phyloP scores from a whole-genome alignment of 2,888 invertebrate species.

The Limulus polyphemus region DNA sequence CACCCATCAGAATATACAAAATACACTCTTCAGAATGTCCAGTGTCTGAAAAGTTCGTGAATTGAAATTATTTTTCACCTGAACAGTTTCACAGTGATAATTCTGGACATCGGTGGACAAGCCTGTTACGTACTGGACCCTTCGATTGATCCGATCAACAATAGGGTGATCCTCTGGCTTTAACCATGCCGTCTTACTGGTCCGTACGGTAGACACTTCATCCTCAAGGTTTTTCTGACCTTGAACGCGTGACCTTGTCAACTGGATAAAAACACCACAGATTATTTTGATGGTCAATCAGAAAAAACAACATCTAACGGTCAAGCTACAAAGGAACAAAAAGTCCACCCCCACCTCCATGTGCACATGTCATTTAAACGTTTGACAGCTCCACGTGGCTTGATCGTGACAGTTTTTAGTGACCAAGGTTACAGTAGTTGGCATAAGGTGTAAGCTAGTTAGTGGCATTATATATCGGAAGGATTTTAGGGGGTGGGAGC shows the following conservation, averaged over 20 bases:
- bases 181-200: slow-evolving; percentile 36
- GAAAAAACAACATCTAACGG: too few relatives aligned
- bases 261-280: slow-evolving; percentile 17
- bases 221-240: slow-evolving; percentile 27
- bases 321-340: too few relatives aligned
- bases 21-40: background rate
- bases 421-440: too few relatives aligned
- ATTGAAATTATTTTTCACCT: slow-evolving; percentile 17
- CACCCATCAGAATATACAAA: too few relatives aligned
- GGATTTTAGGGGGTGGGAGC: too few relatives aligned
- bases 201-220: slow-evolving; percentile 31
- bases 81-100: slow-evolving; percentile 31
- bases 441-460: too few relatives aligned
- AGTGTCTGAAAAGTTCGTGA: background rate
- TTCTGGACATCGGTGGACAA: slow-evolving; percentile 28
- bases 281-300: too few relatives aligned
- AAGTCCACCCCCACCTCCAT: too few relatives aligned
- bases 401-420: too few relatives aligned
- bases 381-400: too few relatives aligned
- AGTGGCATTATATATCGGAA: too few relatives aligned
- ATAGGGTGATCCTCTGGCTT: slow-evolving; percentile 27
- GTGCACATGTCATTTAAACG: too few relatives aligned
- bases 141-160: slow-evolving; percentile 26
- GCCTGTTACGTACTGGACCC: slow-evolving; percentile 32
- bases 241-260: slow-evolving; percentile 33